Evolutionary conservation across 2,113 vertebrate species (phyloP), one percentile per base, ranked within the genome.

Genomic region (Tyto alba): DNA sequence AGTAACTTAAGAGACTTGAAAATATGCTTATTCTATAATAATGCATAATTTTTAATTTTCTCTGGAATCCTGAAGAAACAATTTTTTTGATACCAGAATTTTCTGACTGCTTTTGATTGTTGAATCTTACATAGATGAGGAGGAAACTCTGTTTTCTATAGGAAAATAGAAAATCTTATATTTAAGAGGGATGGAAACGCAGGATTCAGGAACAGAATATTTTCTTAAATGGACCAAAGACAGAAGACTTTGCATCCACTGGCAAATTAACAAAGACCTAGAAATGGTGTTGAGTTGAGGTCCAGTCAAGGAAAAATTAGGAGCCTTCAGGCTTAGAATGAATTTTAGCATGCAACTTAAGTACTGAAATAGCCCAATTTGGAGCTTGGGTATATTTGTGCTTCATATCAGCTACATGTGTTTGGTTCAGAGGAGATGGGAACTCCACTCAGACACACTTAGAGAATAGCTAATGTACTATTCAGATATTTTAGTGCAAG

Each of bases 361-460:
- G 17, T 32, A 47, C 34, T n/a, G 16, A 79, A 87, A 55, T 5
- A 57, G 16, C 14, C 62, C 5, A 4, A 1, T 78, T 50, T 77
- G 66, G 40, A 86, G 69, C 47, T 32, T 67, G 55, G 59, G 2
- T 56, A 3, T 4, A 1, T 27, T 40, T 3, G 0, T 55, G 68
- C 30, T 68, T 47, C 78, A 60, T 84, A 34, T 55, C 45, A 36
- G 0, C 50, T 63, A 6, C 2, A 0, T 36, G 22, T 1, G 0
- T 60, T 89, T 20, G 23, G 30, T 50, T 83, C 67, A 50, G 63
- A 85, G 71, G 29, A 82, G 60, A 47, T 9, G 38, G 59, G 45
- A 93, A 3, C 60, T 89, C 38, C 66, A 32, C 32, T 59, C 91
- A 80, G 87, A 45, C 48, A 50, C 1, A 10, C 80, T 66, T 57